Evolutionary conservation across 2,113 vertebrate species (phyloP).

Genomic region (Rhynchopsitta pachyrhyncha): DNA sequence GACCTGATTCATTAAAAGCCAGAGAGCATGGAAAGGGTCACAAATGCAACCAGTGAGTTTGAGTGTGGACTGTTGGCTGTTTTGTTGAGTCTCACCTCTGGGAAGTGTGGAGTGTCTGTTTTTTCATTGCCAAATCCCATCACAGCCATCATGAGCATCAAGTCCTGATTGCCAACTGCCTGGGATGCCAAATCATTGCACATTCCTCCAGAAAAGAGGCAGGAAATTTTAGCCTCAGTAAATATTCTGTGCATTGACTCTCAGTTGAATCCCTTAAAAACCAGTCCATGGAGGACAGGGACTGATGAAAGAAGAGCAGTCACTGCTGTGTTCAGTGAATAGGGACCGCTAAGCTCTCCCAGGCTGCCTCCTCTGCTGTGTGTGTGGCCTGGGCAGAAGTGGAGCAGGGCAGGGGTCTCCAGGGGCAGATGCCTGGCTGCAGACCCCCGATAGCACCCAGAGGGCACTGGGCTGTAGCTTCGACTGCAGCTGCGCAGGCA

Average conservation of each 20-base stretch:
- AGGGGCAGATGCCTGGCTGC: not conserved
- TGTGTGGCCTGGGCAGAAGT: not conserved
- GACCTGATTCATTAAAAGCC: constrained; percentile 69
- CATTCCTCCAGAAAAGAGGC: not conserved
- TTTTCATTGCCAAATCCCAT: not conserved
- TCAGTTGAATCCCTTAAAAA: not conserved
- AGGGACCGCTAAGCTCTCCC: not conserved
- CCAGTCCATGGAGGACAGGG: not conserved
- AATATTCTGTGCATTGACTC: not conserved
- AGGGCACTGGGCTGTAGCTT: not conserved
- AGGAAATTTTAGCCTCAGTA: not conserved
- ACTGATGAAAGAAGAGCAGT: not conserved
- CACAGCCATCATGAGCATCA: not conserved
- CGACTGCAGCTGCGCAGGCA: accelerated
- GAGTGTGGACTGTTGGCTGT: not conserved
- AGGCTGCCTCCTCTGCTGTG: not conserved
- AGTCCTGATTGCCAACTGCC: not conserved
- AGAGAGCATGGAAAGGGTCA: not conserved
- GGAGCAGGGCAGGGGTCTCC: not conserved
- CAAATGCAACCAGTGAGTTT: not conserved
- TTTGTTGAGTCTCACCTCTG: not conserved
- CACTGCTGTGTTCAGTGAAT: not conserved
- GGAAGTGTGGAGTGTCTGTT: not conserved
- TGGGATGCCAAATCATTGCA: not conserved
- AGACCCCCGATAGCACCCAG: not conserved